A percentile compares a stretch with the other conserved stretches of the same genome.
phyloP scores from a whole-genome alignment of 2,797 vertebrate genomes.

The Halcyon smyrnensis region DNA sequence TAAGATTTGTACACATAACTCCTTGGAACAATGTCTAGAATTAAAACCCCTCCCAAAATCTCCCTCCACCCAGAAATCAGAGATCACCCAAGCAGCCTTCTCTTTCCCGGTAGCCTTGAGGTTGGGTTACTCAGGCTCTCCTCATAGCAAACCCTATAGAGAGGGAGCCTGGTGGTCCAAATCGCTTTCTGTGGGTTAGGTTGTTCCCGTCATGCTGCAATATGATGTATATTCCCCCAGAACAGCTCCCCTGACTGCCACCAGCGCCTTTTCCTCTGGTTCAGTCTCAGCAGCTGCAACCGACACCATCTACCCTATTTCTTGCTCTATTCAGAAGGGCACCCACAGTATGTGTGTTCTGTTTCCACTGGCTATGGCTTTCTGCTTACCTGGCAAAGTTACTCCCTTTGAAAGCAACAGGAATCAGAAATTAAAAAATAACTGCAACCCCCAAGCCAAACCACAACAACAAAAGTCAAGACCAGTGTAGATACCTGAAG shows the following conservation, averaged over 20 bases:
- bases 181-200: not conserved
- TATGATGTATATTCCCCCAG: accelerated
- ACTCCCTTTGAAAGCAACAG: not conserved
- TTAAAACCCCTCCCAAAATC: not conserved
- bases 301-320: not conserved
- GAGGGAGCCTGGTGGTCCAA: not conserved
- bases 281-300: not conserved
- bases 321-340: not conserved
- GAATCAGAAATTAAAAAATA: not conserved
- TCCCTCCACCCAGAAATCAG: not conserved
- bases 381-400: not conserved
- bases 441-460: not conserved
- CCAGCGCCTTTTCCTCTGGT: not conserved
- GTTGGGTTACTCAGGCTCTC: not conserved
- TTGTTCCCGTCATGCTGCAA: not conserved
- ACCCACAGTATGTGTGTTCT: accelerated
- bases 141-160: not conserved
- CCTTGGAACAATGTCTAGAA: not conserved
- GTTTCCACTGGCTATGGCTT: not conserved
- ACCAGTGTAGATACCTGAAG: not conserved
- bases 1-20: not conserved
- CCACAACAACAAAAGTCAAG: not conserved
- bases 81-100: not conserved
- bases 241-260: accelerated
- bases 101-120: not conserved